Conservation (phyloP, 2,797 vertebrate species). For the Arremon brunneinucha region DNA sequence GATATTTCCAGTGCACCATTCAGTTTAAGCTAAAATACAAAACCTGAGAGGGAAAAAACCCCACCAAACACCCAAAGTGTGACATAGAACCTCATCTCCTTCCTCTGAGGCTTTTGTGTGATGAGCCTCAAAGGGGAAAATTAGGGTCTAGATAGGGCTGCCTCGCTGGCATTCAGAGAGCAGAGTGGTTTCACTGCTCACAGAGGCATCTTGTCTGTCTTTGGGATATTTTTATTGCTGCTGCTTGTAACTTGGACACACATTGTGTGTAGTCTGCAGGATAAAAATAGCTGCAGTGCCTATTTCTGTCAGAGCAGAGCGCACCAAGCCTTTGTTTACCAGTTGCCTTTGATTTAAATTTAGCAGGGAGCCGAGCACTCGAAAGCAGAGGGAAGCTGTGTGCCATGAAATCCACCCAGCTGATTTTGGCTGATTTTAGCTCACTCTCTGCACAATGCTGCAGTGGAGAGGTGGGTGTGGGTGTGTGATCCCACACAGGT, state of each 20-base stretch:
- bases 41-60: background rate
- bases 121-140: constrained; percentile 27
- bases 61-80: background rate
- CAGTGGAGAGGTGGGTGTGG: background rate
- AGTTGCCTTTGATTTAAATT: constrained; percentile 39
- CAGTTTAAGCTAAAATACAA: background rate
- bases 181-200: background rate
- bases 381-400: constrained; percentile 39
- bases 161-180: background rate
- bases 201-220: background rate
- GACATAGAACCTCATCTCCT: background rate
- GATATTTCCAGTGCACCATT: background rate
- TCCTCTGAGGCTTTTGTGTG: constrained; percentile 12
- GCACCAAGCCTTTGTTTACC: constrained; percentile 52
- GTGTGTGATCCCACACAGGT: background rate
- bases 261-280: constrained; percentile 1
- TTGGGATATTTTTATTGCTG: constrained; percentile 43
- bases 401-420: background rate
- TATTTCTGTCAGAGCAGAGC: constrained; percentile 60
- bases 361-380: constrained; percentile 10
- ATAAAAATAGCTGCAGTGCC: constrained; percentile 62
- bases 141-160: constrained; percentile 7
- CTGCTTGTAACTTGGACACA: background rate
- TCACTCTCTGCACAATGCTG: background rate
- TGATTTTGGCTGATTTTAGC: constrained; percentile 31